Percentiles rank a stretch among this genome's conserved stretches.
Conservation (phyloP, 2,888 invertebrate genomes). For the Thumatha senex region DNA sequence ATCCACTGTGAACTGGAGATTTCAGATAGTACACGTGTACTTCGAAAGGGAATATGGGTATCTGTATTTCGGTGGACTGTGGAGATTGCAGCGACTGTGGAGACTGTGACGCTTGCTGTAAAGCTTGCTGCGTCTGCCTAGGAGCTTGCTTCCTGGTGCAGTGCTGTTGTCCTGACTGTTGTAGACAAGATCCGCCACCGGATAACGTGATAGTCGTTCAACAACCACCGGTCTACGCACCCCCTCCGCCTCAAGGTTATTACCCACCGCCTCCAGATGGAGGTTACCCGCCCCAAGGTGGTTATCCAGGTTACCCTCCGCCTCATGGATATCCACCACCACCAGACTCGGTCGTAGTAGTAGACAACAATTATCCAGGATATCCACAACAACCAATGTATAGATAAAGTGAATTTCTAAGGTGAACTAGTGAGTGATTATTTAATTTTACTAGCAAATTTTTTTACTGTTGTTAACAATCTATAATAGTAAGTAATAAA, state of each 20-base stretch:
- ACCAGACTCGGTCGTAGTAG: slow-evolving; percentile 27
- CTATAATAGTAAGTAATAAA: too few species aligned
- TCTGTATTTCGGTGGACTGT: slow-evolving; percentile 3
- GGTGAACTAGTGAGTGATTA: neutral
- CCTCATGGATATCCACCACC: neutral
- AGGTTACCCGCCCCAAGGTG: neutral
- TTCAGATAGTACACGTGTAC: too few species aligned
- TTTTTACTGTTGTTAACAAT: neutral
- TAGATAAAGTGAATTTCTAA: neutral
- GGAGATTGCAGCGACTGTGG: slow-evolving; percentile 38
- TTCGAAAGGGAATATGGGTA: neutral
- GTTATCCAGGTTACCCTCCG: neutral
- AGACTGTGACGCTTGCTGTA: slow-evolving; percentile 48
- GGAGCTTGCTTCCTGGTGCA: slow-evolving; percentile 50
- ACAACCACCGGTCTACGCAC: neutral
- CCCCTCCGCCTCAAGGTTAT: neutral
- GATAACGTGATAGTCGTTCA: neutral
- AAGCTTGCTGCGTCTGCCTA: slow-evolving; percentile 50
- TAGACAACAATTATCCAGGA: slow-evolving; percentile 16
- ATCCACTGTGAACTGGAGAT: neutral
- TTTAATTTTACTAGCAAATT: neutral
- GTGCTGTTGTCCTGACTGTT: slow-evolving; percentile 51
- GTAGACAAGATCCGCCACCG: slow-evolving; percentile 36
- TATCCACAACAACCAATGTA: slow-evolving; percentile 3
- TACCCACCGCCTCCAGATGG: neutral